phyloP scores from a whole-genome alignment of 2,888 invertebrate species.

The Xestia ashworthii region DNA sequence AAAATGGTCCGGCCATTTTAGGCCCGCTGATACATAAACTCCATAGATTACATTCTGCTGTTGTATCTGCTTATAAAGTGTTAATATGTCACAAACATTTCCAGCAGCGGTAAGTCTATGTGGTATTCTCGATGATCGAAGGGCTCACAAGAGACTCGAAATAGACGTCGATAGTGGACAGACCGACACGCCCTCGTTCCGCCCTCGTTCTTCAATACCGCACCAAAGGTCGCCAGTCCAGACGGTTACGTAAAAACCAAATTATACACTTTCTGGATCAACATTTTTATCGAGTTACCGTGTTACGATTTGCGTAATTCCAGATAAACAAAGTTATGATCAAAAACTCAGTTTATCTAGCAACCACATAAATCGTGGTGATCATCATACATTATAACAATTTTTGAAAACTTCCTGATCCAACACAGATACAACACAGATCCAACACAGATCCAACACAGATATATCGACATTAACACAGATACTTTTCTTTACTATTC shows the following conservation, averaged over 20 bases:
- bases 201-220: constrained; percentile 54
- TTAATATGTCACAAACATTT: constrained; percentile 23
- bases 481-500: constrained; percentile 56
- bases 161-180: constrained; percentile 54
- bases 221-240: constrained; percentile 53
- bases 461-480: constrained; percentile 63
- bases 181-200: constrained; percentile 54
- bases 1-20: too few relatives aligned
- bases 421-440: too few relatives aligned
- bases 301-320: constrained; percentile 48
- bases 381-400: constrained; percentile 57
- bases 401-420: constrained; percentile 59
- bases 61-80: not conserved
- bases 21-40: not conserved
- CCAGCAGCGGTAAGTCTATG: constrained; percentile 37
- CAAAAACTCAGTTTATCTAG: constrained; percentile 53
- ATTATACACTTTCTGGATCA: constrained; percentile 36
- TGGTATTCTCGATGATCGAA: constrained; percentile 51
- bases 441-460: too few relatives aligned
- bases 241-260: constrained; percentile 42
- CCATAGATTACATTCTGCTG: not conserved
- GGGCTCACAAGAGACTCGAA: constrained; percentile 60
- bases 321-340: constrained; percentile 48
- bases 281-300: constrained; percentile 32
- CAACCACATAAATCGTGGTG: constrained; percentile 59